Conservation (phyloP, 2,888 invertebrate genomes). For the Nebria brevicollis region DNA sequence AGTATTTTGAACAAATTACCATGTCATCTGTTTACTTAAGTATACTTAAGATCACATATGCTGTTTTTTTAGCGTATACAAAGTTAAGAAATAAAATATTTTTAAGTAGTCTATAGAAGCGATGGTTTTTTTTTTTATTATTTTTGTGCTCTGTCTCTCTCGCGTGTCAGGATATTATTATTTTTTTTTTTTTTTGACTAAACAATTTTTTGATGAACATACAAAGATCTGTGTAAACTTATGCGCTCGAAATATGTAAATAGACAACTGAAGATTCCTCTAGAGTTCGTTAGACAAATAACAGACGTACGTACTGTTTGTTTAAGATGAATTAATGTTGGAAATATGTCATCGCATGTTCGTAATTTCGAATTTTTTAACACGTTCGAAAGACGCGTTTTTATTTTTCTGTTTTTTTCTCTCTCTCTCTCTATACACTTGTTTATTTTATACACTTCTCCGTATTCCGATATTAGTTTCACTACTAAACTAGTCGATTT, state of each 20-base stretch:
- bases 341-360: slow-evolving; percentile 35
- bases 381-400: not conserved
- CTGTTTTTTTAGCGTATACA: slow-evolving; percentile 37
- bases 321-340: slow-evolving; percentile 43
- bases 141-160: not conserved
- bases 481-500: not conserved
- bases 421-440: not conserved
- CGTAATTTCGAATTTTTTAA: slow-evolving; percentile 43
- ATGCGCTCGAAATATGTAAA: slow-evolving; percentile 30
- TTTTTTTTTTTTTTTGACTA: slow-evolving; percentile 10
- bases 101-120: slow-evolving; percentile 37
- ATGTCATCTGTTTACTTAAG: slow-evolving; percentile 44
- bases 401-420: slow-evolving; percentile 15
- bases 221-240: slow-evolving; percentile 24
- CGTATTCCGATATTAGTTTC: not conserved
- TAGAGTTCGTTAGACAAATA: slow-evolving; percentile 33
- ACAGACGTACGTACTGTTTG: slow-evolving; percentile 32
- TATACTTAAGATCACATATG: slow-evolving; percentile 42
- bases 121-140: slow-evolving; percentile 40
- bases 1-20: slow-evolving; percentile 19
- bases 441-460: not conserved
- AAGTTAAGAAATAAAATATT: slow-evolving; percentile 42
- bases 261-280: slow-evolving; percentile 27
- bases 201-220: slow-evolving; percentile 40
- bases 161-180: not conserved